A percentile compares a stretch with the other conserved stretches of the same genome.
Evolutionary conservation across 2,888 invertebrate genomes (phyloP).

Genomic region (Iphiclides podalirius): DNA sequence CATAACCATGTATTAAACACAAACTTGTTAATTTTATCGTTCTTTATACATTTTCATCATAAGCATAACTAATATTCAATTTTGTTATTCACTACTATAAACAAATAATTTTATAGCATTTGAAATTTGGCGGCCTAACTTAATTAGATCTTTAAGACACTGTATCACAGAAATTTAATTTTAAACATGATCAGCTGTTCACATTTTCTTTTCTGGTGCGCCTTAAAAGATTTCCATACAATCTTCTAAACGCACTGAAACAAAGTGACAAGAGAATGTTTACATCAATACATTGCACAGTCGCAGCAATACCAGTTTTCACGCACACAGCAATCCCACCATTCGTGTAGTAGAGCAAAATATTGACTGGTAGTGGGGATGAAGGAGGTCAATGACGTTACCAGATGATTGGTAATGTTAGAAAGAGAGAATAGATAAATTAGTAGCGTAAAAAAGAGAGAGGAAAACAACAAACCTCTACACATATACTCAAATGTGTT

Average conservation of each 20-base stretch:
- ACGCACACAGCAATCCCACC: slow-evolving; percentile 48
- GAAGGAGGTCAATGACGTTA: slow-evolving; percentile 63
- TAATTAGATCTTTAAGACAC: slow-evolving; percentile 19
- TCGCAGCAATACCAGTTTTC: slow-evolving; percentile 46
- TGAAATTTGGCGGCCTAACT: slow-evolving; percentile 24
- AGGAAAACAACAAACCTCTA: slow-evolving; percentile 48
- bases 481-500: slow-evolving; percentile 27
- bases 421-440: slow-evolving; percentile 36
- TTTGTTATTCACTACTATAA: slow-evolving; percentile 16
- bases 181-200: slow-evolving; percentile 56
- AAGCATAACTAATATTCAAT: slow-evolving; percentile 11
- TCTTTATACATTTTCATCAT: slow-evolving; percentile 12
- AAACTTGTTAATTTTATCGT: slow-evolving; percentile 4
- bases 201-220: slow-evolving; percentile 52
- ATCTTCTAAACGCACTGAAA: slow-evolving; percentile 68
- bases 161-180: slow-evolving; percentile 25
- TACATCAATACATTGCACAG: slow-evolving; percentile 70
- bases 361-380: slow-evolving; percentile 52
- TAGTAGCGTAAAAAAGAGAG: slow-evolving; percentile 34
- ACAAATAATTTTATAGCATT: slow-evolving; percentile 31
- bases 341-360: slow-evolving; percentile 38
- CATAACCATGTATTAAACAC: slow-evolving; percentile 12
- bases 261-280: slow-evolving; percentile 68
- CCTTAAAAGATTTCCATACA: slow-evolving; percentile 50
- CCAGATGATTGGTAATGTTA: slow-evolving; percentile 34